phyloP scores from a whole-genome alignment of 2,113 vertebrate species.

The Chunga burmeisteri region DNA sequence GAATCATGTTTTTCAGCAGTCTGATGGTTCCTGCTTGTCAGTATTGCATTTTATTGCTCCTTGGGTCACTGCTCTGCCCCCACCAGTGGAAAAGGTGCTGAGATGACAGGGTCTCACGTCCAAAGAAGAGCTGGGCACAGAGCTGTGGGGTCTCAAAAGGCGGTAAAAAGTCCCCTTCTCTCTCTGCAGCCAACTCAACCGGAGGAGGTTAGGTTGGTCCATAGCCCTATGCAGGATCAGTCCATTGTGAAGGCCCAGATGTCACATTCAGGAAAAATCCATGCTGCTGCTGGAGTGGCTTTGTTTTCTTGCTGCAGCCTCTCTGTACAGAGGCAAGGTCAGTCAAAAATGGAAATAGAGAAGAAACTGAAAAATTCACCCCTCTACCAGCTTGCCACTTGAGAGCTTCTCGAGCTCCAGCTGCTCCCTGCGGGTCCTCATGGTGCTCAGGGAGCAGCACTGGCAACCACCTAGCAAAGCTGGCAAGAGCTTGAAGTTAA shows the following conservation, averaged over 20 bases:
- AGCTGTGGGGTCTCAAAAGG: not conserved
- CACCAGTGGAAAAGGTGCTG: rapidly evolving
- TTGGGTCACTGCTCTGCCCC: not conserved
- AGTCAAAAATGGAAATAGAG: not conserved
- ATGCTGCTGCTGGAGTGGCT: not conserved
- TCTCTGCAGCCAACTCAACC: not conserved
- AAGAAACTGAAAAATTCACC: not conserved
- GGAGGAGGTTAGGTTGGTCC: not conserved
- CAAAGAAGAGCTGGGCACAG: not conserved
- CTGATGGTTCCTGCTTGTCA: not conserved
- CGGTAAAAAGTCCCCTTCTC: not conserved
- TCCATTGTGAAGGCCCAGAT: not conserved
- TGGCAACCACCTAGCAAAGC: not conserved
- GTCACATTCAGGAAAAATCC: not conserved
- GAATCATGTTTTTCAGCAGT: not conserved
- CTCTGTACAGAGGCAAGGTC: not conserved
- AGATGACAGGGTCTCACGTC: not conserved
- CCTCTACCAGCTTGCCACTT: not conserved
- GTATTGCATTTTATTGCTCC: not conserved
- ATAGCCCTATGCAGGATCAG: not conserved
- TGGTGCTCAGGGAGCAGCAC: not conserved
- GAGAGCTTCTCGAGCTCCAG: not conserved
- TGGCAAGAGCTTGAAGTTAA: not conserved
- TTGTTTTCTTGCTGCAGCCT: not conserved
- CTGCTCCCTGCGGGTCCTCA: not conserved